Evolutionary conservation across 2,888 invertebrate genomes (phyloP), one percentile per base, ranked within the genome.

Genomic region (Lydus trimaculatus): DNA sequence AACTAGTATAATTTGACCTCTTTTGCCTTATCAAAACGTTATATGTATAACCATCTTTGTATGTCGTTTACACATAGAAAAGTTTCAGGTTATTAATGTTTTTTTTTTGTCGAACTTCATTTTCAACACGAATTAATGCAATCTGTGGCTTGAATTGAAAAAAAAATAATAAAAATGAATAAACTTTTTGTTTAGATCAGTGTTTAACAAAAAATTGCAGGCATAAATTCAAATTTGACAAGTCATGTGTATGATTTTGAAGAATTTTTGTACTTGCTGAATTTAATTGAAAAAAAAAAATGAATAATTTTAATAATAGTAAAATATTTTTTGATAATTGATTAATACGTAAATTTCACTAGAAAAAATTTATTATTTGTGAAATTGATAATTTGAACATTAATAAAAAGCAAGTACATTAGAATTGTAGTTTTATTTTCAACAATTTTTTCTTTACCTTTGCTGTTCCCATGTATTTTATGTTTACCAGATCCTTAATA

Each of bases 1-100:
- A 70, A 69, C 66, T 76, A 76, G 75, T 72, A 77, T 78, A 75
- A 77, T 76, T 78, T 80, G 74, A 76, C 78, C 78, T n/a, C n/a
- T 76, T 79, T 77, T 80, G 79, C 80, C 80, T 79, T 80, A 78
- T 58, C 64, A 63, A 71, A 56, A 71, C 71, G 71, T 70, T 70
- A 70, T 56, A 70, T 70, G 70, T 70, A n/a, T n/a, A 70, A 70
- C 70, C 70, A 70, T 70, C 70, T 70, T 70, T 70, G 67, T 71
- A 71, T 70, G 70, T 70, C 65, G 67, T 70, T 67, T 70, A 69
- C 65, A 69, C 63, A 69, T 66, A 66, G 65, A 69, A 66, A 65
- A 23, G 20, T 60, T 65, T 58, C 61, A 33, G 25, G 13, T 69
- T 63, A 69, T 36, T n/a, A n/a, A n/a, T 69, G 65, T 33, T 65